Evolutionary conservation across 2,797 vertebrate species (phyloP), one percentile per base, ranked within the genome.

Genomic region (Hyperoplus lanceolatus): DNA sequence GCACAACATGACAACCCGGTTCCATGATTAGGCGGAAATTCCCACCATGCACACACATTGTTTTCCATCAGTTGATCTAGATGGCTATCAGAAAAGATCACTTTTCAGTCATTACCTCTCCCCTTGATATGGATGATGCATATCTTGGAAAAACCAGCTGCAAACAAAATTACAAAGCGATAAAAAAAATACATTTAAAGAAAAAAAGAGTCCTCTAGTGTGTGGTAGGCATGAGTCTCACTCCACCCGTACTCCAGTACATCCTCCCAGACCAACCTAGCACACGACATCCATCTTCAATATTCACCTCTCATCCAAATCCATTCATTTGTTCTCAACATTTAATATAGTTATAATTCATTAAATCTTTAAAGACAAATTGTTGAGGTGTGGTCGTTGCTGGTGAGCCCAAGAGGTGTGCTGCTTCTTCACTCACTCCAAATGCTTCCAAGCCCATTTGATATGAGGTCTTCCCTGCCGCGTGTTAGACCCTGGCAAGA

Each of bases 1-100:
- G 85, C 81, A 88, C 84, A 82, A 86, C 89, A 90, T 87, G 87
- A 92, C 90, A 91, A 87, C 55, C 81, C 69, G 79, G 89, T 86
- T 83, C 84, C 65, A 36, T 29, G 72, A 87, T 87, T 74, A 85
- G 86, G 69, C 4, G 56, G 73, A 89, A 91, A 83, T 77, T 88
- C 81, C 76, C 80, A 87, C 49, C 12, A 4, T 43, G 29, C 75
- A 76, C 80, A 70, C 76, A 29, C 50, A 62, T 63, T 0, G 8
- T 65, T 83, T 82, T 82, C 63, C 65, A 59, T 75, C 77, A 50
- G 15, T 62, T 67, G 55, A 72, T 80, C 8, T 11, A 43, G 21
- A 73, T 53, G 54, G 55, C 15, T 16, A 15, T 76, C 43, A 68
- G 69, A 75, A 70, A 55, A 77, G 14, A 77, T 71, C 14, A 38